Evolutionary conservation across 1,140 invertebrate genomes (phyloP), one percentile per base, ranked within the genome.

Genomic region (Anastrepha obliqua): DNA sequence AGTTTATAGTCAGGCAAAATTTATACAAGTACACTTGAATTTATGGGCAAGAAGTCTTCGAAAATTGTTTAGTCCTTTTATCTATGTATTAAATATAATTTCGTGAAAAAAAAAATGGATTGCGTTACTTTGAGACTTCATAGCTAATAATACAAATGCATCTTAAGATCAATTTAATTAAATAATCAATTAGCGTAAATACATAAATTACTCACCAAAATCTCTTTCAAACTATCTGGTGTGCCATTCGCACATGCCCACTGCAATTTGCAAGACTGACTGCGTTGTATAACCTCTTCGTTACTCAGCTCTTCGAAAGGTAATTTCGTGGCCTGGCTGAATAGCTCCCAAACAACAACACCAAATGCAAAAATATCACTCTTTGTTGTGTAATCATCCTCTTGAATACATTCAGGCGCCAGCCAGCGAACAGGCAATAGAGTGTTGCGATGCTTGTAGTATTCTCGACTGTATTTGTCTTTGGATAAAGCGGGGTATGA

Each of bases 331-430:
- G 97, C 96, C 87, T 96, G 96, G 92, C 90, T 93, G 90, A 92
- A 93, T 85, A 95, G 94, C 93, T 99, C 98, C 97, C 98, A 99
- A 44, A 98, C 95, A 1, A 98, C 94, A 17, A 97, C 97, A 0
- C 96, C 98, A 92, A 96, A 99, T 88, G 98, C 97, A 94, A 98
- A 99, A 0, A 99, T 97, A 93, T 99, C 98, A 92, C 97, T 98
- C 92, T 99, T 98, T 5, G 97, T 97, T 0, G 98, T 98, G 92
- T 97, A 98, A 89, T 98, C 97, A 89, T 98, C 97, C 93, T 98
- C 97, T 88, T 97, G 95, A 1, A 98, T 96, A 2, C 97, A 97
- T 93, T 99, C 98, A 29, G 96, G 95, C 0, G 98, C 96, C 90
- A 98, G 91, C 98, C 98, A 99, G 88, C 98, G 94, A 13, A 98